phyloP scores from a whole-genome alignment of 2,888 invertebrate genomes.

The Synanthedon formicaeformis region DNA sequence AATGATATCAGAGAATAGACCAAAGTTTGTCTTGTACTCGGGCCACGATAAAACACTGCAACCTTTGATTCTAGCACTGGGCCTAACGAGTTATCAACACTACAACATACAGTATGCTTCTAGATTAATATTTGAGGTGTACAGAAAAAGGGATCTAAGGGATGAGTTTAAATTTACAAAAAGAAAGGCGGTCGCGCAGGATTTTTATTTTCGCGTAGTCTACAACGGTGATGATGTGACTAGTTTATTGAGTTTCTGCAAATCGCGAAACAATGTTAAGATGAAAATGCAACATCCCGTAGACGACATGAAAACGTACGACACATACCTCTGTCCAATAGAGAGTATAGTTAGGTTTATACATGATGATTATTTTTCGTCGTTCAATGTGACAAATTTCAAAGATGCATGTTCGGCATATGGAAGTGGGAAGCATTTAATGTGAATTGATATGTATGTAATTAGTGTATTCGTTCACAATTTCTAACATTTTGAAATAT shows the following conservation, averaged over 20 bases:
- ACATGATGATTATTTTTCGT: conserved; percentile 86
- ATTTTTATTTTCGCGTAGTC: conserved; percentile 85
- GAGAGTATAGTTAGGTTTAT: conserved; percentile 89
- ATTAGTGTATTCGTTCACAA: no score
- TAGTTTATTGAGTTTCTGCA: conserved; percentile 83
- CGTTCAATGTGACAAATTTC: conserved; percentile 88
- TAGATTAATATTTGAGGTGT: conserved; percentile 88
- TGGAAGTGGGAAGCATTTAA: conserved; percentile 27
- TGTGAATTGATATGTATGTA: no score
- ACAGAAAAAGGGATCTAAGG: conserved; percentile 71
- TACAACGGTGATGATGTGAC: conserved; percentile 91
- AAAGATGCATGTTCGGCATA: conserved; percentile 81
- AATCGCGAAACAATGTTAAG: conserved; percentile 63
- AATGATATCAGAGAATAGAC: conserved; percentile 81
- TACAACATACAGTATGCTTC: conserved; percentile 88
- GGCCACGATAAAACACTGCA: conserved; percentile 94
- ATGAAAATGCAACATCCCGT: conserved; percentile 53
- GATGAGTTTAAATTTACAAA: conserved; percentile 68
- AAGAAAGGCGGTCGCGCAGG: conserved; percentile 71
- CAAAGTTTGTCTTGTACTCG: conserved; percentile 84
- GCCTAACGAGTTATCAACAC: conserved; percentile 73
- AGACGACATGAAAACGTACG: conserved; percentile 38
- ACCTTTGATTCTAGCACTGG: conserved; percentile 84
- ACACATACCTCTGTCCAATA: conserved; percentile 81
- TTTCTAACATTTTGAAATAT: no score